Evolutionary conservation across 2,113 vertebrate genomes (phyloP), one percentile per base, ranked within the genome.

Genomic region (Daphoenositta chrysoptera): DNA sequence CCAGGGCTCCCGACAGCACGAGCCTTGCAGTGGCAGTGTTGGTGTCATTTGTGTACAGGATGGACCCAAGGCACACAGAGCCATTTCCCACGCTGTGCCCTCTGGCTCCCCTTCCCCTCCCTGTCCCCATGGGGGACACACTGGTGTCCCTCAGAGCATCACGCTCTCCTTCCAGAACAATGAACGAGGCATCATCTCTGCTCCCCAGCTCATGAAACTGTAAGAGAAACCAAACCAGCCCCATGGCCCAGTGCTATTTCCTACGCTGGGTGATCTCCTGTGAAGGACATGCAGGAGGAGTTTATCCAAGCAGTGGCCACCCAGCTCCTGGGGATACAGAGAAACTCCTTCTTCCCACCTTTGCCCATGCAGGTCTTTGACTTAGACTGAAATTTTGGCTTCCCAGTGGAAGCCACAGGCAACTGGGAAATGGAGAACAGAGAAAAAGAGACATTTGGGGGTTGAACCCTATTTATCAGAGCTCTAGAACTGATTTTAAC

Each of bases 181-280:
- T 7, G 37, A 80, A 56, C 0, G 10, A 33, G 77, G 45, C 37
- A 60, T 13, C 12, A 2, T 11, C 58, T 91, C 73, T 69, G 68
- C 47, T 77, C 48, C 44, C 15, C 13, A 10, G 31, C 28, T 88
- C 47, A 11, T 45, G 61, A 57, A 86, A 45, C 35, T 45, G 0
- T 8, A n/a, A 50, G 12, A 72, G 37, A 77, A 87, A 73, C 37
- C 87, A 81, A 96, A 42, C 27, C 80, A 93, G n/a, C 54, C 51
- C 37, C 10, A 6, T 1, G 6, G 44, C 35, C 17, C 19, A 18
- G 31, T 15, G 39, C 20, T 73, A 8, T 48, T 56, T 61, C 76
- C 76, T 81, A 5, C 1, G 0, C 42, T 33, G 64, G 17, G 9
- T n/a, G n/a, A 72, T 57, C 45, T 68, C 71, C 27, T 66, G 10